Conservation (phyloP, 2,113 vertebrate genomes). For the Eulemur macaco region DNA sequence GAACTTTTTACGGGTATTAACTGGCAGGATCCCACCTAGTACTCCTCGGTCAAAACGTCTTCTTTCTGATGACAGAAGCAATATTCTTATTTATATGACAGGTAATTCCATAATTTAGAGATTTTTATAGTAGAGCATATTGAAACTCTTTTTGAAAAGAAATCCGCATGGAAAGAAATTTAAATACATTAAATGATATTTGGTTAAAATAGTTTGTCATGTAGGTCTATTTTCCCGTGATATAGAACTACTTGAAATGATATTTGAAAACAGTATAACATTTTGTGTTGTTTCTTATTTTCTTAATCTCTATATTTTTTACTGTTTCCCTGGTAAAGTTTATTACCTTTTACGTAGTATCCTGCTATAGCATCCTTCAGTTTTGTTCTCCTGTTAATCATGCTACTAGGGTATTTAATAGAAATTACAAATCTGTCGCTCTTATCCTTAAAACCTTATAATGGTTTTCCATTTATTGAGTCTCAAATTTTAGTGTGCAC, state of each 20-base stretch:
- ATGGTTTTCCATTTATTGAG: background rate
- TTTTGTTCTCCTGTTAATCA: background rate
- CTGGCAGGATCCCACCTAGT: constrained; percentile 94
- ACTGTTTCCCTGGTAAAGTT: background rate
- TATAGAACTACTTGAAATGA: background rate
- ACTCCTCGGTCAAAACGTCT: constrained; percentile 96
- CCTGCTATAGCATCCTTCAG: background rate
- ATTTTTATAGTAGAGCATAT: constrained; percentile 26
- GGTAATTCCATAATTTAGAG: constrained; percentile 83
- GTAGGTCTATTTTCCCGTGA: background rate
- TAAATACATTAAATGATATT: background rate
- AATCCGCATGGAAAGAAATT: background rate
- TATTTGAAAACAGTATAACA: background rate
- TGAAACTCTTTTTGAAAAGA: background rate
- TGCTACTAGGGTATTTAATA: background rate
- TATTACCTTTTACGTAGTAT: background rate
- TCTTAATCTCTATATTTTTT: background rate
- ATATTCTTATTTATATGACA: constrained; percentile 98
- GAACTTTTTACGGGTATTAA: constrained; percentile 96
- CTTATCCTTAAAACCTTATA: background rate
- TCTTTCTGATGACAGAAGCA: constrained; percentile 97
- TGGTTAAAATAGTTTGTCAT: background rate
- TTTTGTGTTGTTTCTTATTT: background rate
- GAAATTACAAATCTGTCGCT: background rate
- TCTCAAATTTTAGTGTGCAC: background rate